Base-by-base conservation (phyloP, 2,888 invertebrate genomes). In the Margaritifera margaritifera region DNA sequence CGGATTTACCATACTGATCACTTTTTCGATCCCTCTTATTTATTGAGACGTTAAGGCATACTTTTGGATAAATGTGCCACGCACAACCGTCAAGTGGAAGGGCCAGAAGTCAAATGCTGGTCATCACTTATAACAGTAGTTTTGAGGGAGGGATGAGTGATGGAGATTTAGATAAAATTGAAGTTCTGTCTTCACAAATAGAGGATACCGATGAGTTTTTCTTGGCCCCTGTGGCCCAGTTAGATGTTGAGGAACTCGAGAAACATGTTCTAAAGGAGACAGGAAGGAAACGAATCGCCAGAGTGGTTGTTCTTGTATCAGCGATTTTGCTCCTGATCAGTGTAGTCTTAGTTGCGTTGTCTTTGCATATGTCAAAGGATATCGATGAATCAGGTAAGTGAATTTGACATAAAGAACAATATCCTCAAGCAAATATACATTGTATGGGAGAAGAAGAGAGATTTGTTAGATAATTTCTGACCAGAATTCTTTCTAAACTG, bases 321-420 rank as follows among this genome's bases (percentile, higher is more conserved):
- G 95, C 95, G 87, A 92, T 96, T 75, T 92, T 97, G 78, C 93
- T 97, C 71, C 93, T 96, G 87, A 95, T 96, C 92, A 96, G 96
- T 90, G 93, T 97, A 84, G 92, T 97, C 78, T 92, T 97, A 72
- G 96, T 97, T 51, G 97, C 96, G 22, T 94, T 97, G 68, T 97
- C 97, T 5, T 92, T 97, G 51, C 92, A 96, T 77, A 96, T 97
- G 96, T 96, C 97, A 20, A 97, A 97, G 19, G 94, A 97, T 80
- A 97, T 97, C 86, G 97, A 97, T 89, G 96, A 96, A 86, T 95
- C 97, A 94, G 96, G 97, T 97, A 91, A 94, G 84, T 55, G 24
- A 1, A 11, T 42, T 42, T 1, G 15, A 42, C 42, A 42, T 42
- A 15, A 8, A 42, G 11, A 42, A 42, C 2, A 42, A 42, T 42